Evolutionary conservation across 2,113 vertebrate genomes (phyloP).

Genomic region (Actenoides hombroni): DNA sequence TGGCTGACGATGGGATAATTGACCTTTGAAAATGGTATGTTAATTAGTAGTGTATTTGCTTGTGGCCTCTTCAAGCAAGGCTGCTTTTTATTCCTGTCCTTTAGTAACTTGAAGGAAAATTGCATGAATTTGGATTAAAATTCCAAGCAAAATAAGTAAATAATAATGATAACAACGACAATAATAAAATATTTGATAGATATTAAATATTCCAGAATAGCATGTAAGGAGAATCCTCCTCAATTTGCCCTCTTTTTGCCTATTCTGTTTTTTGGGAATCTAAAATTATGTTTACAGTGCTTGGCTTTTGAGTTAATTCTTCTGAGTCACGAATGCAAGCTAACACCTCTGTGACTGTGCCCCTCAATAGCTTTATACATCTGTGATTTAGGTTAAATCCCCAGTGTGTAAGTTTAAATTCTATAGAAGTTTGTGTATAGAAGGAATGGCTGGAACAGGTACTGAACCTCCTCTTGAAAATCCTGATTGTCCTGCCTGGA

Average conservation of each 20-base stretch:
- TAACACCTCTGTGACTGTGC: neutral
- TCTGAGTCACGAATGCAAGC: neutral
- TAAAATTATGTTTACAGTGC: neutral
- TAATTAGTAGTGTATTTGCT: neutral
- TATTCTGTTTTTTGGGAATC: neutral
- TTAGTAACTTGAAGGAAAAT: neutral
- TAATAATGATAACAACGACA: neutral
- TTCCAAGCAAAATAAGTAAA: neutral
- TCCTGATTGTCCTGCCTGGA: neutral
- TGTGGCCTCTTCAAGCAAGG: neutral
- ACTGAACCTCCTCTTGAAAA: neutral
- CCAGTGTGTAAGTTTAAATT: neutral
- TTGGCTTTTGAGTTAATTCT: neutral
- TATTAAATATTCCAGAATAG: neutral
- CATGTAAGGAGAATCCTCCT: neutral
- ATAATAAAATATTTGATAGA: neutral
- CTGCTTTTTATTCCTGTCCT: neutral
- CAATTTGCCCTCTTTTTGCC: neutral
- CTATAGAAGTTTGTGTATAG: accelerated
- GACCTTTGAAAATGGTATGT: neutral
- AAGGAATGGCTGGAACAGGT: neutral
- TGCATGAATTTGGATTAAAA: neutral
- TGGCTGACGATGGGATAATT: conserved; percentile 13
- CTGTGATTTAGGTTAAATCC: neutral
- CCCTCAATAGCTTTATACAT: neutral